Percentiles rank a stretch among this genome's conserved stretches.
These are phyloP conservation scores for Toxonevra muliebris DNA, from an alignment of 2,888 invertebrate species.

Conservation along the genomic window DNA sequence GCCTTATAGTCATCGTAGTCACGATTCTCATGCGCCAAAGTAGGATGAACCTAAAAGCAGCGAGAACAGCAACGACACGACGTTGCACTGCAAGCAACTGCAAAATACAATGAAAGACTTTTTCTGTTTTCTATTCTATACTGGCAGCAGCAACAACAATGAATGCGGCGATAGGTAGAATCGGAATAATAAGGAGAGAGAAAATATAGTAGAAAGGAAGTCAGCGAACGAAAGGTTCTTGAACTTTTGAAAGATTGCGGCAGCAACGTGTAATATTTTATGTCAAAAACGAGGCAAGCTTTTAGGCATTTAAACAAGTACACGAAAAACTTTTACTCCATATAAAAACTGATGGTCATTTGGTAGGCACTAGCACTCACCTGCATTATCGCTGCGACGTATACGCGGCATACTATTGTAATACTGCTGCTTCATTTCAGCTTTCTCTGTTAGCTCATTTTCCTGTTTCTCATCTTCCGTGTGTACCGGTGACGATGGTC, in stretches of 20 bases:
- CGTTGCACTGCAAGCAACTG: slow-evolving; percentile 3
- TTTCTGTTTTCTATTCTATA: slow-evolving; percentile 9
- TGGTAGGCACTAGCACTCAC: slow-evolving; percentile 49
- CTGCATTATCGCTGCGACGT: slow-evolving; percentile 59
- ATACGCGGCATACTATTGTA: slow-evolving; percentile 54
- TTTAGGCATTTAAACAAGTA: neutral
- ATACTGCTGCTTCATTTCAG: slow-evolving; percentile 50
- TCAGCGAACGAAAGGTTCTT: slow-evolving; percentile 18
- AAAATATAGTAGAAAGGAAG: neutral
- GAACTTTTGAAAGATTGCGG: slow-evolving; percentile 18
- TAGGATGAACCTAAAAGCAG: neutral
- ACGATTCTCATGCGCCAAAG: slow-evolving; percentile 8
- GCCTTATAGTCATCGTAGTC: slow-evolving; percentile 11
- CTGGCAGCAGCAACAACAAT: slow-evolving; percentile 2
- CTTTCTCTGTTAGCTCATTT: slow-evolving; percentile 69
- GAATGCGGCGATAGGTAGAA: neutral
- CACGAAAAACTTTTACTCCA: neutral
- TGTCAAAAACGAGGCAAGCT: neutral
- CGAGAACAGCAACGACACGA: neutral
- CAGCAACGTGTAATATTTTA: neutral
- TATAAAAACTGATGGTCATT: too few species aligned
- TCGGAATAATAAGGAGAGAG: too few species aligned
- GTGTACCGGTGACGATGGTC: slow-evolving; percentile 65
- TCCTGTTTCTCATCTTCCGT: slow-evolving; percentile 69
- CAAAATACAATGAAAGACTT: slow-evolving; percentile 24